These are phyloP conservation scores for Ptychobarbus kaznakovi DNA, from an alignment of 2,797 vertebrate species.

Conservation along the genomic window DNA sequence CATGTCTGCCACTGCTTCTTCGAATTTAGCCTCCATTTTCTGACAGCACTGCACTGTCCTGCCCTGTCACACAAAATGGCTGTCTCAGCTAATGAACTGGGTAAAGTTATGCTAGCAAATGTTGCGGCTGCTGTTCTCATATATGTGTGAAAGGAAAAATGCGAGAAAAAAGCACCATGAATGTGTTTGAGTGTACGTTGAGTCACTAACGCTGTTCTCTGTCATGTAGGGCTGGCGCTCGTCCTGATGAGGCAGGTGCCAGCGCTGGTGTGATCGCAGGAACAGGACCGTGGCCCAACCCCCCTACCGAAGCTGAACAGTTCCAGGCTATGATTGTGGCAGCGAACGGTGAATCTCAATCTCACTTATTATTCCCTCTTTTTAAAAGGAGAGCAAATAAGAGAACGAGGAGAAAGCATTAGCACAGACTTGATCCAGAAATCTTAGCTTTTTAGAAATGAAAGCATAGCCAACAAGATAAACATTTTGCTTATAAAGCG, in stretches of 20 bases:
- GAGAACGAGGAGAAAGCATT: neutral
- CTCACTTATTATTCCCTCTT: neutral
- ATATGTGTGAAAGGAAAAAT: slow-evolving; percentile 31
- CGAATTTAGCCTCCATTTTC: slow-evolving; percentile 58
- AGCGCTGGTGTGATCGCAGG: slow-evolving; percentile 56
- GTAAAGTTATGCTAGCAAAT: slow-evolving; percentile 43
- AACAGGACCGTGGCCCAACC: slow-evolving; percentile 86
- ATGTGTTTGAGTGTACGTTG: neutral
- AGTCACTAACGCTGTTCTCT: slow-evolving; percentile 46
- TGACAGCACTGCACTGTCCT: slow-evolving; percentile 51
- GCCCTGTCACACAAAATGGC: slow-evolving; percentile 62
- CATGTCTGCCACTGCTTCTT: slow-evolving; percentile 33
- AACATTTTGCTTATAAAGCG: neutral
- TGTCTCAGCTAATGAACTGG: slow-evolving; percentile 50
- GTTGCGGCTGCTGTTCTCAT: slow-evolving; percentile 45
- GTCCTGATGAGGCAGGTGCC: slow-evolving; percentile 79
- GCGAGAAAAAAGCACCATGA: neutral
- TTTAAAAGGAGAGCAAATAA: neutral
- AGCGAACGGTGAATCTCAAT: slow-evolving; percentile 79
- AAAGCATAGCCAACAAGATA: neutral
- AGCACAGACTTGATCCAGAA: neutral
- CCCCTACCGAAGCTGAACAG: slow-evolving; percentile 87
- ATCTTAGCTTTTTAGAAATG: too few relatives aligned
- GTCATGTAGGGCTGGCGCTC: slow-evolving; percentile 73
- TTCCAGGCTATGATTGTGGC: slow-evolving; percentile 88